These are phyloP conservation scores for Neoascia interrupta DNA, from an alignment of 2,888 invertebrate species.

Conservation along the genomic window DNA sequence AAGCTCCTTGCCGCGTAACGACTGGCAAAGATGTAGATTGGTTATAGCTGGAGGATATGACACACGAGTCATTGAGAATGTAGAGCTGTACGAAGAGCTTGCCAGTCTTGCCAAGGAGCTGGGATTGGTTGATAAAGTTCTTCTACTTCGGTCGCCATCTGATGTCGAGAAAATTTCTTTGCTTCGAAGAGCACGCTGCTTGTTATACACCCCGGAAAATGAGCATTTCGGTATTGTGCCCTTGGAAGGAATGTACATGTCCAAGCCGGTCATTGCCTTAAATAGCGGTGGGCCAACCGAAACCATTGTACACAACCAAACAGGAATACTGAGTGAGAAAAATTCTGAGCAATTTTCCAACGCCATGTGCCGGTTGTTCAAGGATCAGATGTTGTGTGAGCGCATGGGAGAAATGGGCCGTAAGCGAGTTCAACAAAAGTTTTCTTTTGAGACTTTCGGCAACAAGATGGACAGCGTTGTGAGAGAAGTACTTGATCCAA, in stretches of 20 bases:
- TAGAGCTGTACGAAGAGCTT: constrained; percentile 90
- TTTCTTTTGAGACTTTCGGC: constrained; percentile 91
- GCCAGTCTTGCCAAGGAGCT: constrained; percentile 83
- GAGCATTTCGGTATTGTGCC: constrained; percentile 99
- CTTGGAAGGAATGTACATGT: constrained; percentile 97
- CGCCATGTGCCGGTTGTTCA: constrained; percentile 86
- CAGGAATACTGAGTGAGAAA: constrained; percentile 90
- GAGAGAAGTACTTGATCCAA: constrained; percentile 55
- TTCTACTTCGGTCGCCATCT: constrained; percentile 92
- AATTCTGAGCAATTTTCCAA: constrained; percentile 86
- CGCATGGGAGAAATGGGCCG: constrained; percentile 89
- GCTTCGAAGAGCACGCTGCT: constrained; percentile 86
- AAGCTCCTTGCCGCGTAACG: constrained; percentile 80
- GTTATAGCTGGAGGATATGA: constrained; percentile 99
- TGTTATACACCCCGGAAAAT: constrained; percentile 96
- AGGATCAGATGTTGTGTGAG: constrained; percentile 82
- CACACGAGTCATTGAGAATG: constrained; percentile 91
- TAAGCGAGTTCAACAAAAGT: constrained; percentile 87
- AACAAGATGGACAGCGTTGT: constrained; percentile 82
- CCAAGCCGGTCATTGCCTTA: constrained; percentile 96
- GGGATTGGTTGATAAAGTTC: constrained; percentile 86
- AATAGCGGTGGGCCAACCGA: constrained; percentile 98
- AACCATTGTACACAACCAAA: constrained; percentile 88
- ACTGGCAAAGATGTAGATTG: constrained; percentile 87
- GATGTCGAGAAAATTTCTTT: constrained; percentile 91